Evolutionary conservation across 1,140 invertebrate genomes (phyloP).

Genomic region (Coenobita brevimanus): DNA sequence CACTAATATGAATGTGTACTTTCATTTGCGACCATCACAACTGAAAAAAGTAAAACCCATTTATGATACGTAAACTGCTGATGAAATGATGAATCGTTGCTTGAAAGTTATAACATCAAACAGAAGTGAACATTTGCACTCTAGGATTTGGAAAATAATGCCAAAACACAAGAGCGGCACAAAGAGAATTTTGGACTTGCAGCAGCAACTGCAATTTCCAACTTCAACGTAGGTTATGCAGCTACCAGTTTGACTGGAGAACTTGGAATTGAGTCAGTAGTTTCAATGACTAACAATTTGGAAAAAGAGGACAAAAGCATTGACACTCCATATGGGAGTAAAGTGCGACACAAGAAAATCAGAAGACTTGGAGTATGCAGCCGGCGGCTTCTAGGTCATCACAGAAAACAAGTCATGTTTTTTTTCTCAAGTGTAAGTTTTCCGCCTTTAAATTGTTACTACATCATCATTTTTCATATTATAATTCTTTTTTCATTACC

Average conservation of each 20-base stretch:
- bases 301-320: conserved; percentile 1
- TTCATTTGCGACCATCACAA: not conserved
- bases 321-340: not conserved
- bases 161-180: conserved; percentile 7
- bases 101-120: not conserved
- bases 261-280: not conserved
- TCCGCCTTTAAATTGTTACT: too few species aligned
- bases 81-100: conserved; percentile 10
- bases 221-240: conserved; percentile 7
- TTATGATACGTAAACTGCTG: not conserved
- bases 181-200: not conserved
- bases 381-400: not conserved
- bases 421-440: too few species aligned
- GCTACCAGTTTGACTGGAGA: not conserved
- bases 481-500: too few species aligned
- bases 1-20: not conserved
- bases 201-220: not conserved
- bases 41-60: not conserved
- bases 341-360: not conserved
- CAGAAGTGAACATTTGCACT: not conserved
- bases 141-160: not conserved
- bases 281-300: not conserved
- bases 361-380: not conserved
- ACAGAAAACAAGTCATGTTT: too few species aligned
- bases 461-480: too few species aligned